Evolutionary conservation across 2,888 invertebrate species (phyloP).

Genomic region (Heliconius sara): DNA sequence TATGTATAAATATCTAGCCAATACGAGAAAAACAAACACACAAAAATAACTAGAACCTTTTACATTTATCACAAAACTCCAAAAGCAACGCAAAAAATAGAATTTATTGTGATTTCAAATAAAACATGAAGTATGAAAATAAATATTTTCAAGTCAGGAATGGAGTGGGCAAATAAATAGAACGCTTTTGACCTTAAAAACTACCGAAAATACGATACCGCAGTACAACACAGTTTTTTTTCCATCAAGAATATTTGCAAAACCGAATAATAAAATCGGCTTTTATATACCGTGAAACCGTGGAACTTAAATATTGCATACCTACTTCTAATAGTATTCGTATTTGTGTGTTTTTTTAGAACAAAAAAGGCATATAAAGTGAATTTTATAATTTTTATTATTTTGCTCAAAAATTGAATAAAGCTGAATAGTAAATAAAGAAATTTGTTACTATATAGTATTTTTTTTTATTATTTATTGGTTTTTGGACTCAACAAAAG

Average conservation of each 20-base stretch:
- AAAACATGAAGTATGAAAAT: neutral
- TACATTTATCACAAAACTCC: neutral
- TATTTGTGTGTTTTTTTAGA: neutral
- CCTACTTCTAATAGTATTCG: neutral
- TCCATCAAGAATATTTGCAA: conserved; percentile 12
- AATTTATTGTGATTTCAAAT: neutral
- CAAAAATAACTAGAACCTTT: neutral
- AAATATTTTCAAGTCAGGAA: conserved; percentile 11
- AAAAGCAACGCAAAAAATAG: neutral
- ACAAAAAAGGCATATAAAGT: too few species aligned
- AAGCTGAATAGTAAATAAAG: too few species aligned
- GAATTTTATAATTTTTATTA: too few species aligned
- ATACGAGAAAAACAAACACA: neutral
- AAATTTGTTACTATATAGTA: too few species aligned
- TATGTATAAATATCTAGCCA: neutral
- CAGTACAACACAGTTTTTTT: conserved; percentile 19
- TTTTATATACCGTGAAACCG: conserved; percentile 4
- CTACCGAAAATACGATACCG: conserved; percentile 20
- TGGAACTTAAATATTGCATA: conserved; percentile 4
- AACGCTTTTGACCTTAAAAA: conserved; percentile 20
- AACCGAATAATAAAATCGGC: conserved; percentile 13
- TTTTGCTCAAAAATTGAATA: too few species aligned
- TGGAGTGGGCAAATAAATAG: conserved; percentile 10
- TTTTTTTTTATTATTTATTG: too few species aligned
- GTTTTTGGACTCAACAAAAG: too few species aligned